These are phyloP conservation scores for Notospermus geniculatus DNA, from an alignment of 1,140 invertebrate species.

Conservation along the genomic window DNA sequence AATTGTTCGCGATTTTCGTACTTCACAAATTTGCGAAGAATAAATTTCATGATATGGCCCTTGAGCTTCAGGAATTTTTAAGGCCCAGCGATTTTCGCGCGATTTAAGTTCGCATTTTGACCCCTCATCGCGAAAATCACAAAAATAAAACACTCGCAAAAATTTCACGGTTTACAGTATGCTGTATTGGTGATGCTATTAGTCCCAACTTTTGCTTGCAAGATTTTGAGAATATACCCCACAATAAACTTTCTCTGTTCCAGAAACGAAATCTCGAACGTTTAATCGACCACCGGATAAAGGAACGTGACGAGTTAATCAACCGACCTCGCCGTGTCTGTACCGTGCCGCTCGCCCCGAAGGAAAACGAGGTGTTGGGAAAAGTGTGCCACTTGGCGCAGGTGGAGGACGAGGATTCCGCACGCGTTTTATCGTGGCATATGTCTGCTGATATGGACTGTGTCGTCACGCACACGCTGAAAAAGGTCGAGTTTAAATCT, in stretches of 20 bases:
- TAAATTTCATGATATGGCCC: too few species aligned
- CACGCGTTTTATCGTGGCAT: constrained; percentile 54
- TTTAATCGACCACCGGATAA: constrained; percentile 29
- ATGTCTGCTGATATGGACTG: constrained; percentile 58
- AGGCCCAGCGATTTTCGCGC: too few species aligned
- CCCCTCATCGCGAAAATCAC: too few species aligned
- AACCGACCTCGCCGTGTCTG: constrained; percentile 36
- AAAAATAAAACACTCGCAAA: too few species aligned
- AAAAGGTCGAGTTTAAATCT: constrained; percentile 41
- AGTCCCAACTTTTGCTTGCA: background rate
- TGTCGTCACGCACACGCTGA: constrained; percentile 50
- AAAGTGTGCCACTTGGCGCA: constrained; percentile 53
- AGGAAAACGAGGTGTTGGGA: constrained; percentile 47
- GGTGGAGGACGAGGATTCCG: constrained; percentile 44
- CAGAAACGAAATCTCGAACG: constrained; percentile 41
- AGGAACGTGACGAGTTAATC: constrained; percentile 35
- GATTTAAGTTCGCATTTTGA: too few species aligned
- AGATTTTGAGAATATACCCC: too few species aligned
- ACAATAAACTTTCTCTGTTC: constrained; percentile 19
- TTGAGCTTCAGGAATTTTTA: too few species aligned
- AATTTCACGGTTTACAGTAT: too few species aligned
- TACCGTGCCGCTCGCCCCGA: constrained; percentile 31
- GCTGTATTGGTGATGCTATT: background rate
- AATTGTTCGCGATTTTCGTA: too few species aligned
- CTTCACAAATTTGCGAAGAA: too few species aligned